A percentile compares a stretch with the other conserved stretches of the same genome.
Conservation (phyloP, 35 echinoderm and acorn worm species). For the Lytechinus variegatus region DNA sequence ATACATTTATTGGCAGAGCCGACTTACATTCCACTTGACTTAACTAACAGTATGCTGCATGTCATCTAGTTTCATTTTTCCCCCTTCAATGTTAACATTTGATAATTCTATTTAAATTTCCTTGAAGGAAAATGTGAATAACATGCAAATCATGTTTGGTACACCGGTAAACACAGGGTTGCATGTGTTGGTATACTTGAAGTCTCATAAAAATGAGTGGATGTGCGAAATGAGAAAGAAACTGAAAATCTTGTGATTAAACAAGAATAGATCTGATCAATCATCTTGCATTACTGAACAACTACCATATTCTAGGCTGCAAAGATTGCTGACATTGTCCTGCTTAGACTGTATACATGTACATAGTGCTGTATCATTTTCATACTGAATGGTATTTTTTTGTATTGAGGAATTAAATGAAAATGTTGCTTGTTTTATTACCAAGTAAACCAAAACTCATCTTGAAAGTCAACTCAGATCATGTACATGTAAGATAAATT, state of each 20-base stretch:
- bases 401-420: not conserved
- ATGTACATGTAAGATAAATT: not conserved
- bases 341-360: not conserved
- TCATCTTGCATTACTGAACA: too few relatives aligned
- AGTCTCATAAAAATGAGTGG: not conserved
- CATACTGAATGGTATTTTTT: not conserved
- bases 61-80: not conserved
- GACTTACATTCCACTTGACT: not conserved
- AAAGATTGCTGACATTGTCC: not conserved
- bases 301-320: not conserved
- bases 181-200: not conserved
- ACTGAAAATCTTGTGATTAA: too few relatives aligned
- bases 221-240: not conserved
- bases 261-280: too few relatives aligned
- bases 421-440: not conserved
- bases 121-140: not conserved
- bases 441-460: not conserved
- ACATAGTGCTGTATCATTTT: not conserved
- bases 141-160: not conserved
- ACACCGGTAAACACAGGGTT: not conserved
- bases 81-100: not conserved
- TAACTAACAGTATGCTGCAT: not conserved
- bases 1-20: not conserved
- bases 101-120: not conserved
- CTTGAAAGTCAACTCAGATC: not conserved